Evolutionary conservation across 1,140 invertebrate genomes (phyloP).

Genomic region (Diachasma alloeum): DNA sequence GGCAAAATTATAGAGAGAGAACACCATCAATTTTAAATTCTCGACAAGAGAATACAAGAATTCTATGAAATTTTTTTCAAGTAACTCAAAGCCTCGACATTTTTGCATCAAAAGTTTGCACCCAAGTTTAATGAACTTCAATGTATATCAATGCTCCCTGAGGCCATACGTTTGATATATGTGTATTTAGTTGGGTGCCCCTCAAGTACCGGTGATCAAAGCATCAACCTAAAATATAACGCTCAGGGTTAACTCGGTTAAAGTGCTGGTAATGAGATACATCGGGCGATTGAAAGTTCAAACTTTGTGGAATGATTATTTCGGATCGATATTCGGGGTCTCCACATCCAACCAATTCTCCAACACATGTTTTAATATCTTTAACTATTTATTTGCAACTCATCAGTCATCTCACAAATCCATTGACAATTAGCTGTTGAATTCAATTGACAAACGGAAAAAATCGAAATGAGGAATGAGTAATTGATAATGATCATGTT

Average conservation of each 20-base stretch:
- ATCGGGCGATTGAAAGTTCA: slow-evolving; percentile 4
- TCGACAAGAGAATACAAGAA: no score
- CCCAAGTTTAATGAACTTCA: not conserved
- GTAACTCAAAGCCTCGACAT: not conserved
- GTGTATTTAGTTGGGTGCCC: not conserved
- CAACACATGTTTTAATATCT: no score
- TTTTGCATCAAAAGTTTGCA: not conserved
- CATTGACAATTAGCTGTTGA: no score
- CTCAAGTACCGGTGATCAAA: slow-evolving; percentile 9
- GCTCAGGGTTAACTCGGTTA: not conserved
- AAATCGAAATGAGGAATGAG: no score
- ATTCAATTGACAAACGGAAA: no score
- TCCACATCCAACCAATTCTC: no score
- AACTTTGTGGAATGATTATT: slow-evolving; percentile 11
- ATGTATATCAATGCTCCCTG: slow-evolving; percentile 6
- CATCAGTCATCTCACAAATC: no score
- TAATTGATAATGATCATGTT: no score
- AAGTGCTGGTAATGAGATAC: not conserved
- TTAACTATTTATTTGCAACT: no score
- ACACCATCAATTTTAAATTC: no score
- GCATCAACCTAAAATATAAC: not conserved
- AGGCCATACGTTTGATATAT: slow-evolving; percentile 6
- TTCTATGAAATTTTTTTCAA: no score
- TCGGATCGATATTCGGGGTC: not conserved
- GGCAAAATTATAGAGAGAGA: no score